Evolutionary conservation across 2,113 vertebrate species (phyloP), one percentile per base, ranked within the genome.

Genomic region (Nansenia antarctica): DNA sequence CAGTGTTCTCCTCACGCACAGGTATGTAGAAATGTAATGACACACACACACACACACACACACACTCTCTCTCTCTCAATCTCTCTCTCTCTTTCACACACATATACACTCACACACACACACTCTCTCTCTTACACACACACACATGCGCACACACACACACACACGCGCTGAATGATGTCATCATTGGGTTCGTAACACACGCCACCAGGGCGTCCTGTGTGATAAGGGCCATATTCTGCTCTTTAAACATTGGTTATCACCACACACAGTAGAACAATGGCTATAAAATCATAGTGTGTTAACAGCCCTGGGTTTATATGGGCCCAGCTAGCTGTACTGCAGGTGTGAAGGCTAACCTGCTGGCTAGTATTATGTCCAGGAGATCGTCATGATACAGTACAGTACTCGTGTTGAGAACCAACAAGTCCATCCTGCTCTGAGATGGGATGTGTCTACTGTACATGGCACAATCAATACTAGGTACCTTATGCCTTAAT

Each of bases 181-280:
- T 57, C 37, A 72, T n/a, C 77, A 80, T 78, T 72, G 73, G 75
- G 57, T 77, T 47, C 37, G 0, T 15, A 1, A 67, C 71, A 34
- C 26, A 45, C 22, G 34, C 57, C 59, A 45, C 32, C 9, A 70
- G 55, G 74, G 76, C 12, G 54, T 26, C 39, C 5, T 58, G 3
- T 0, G 15, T 49, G 60, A 0, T 0, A 22, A 22, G 27, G 7
- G 5, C 8, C 3, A 3, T 1, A 0, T 0, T 45, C 9, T 18
- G 45, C 55, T 26, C 0, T 0, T 14, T 0, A 4, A 29, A n/a
- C 52, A 15, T 0, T 1, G 35, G 2, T 62, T 27, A 62, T 62
- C 31, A 1, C 27, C 39, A 4, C 18, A 2, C 20, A 49, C 45
- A 15, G 60, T 15, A n/a, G 34, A 42, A 22, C 35, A 42, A 24